A percentile compares a stretch with the other conserved stretches of the same genome.
phyloP scores from a whole-genome alignment of 92 coral and sea anemone species.

The Epizoanthus scotinus region DNA sequence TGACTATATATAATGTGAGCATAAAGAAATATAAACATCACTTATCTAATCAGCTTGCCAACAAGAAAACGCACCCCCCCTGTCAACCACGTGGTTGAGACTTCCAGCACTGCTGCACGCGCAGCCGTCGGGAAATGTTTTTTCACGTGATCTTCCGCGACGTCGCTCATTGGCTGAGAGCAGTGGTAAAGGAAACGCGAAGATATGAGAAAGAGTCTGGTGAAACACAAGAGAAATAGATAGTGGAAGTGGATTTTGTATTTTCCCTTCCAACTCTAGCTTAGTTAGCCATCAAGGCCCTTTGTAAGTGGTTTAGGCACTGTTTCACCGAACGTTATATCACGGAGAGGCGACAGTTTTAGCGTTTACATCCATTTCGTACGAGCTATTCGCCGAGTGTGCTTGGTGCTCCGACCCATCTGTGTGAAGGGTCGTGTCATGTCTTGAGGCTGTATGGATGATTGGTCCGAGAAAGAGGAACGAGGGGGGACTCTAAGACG shows the following conservation, averaged over 20 bases:
- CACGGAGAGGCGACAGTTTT: slow-evolving; percentile 18
- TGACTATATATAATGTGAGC: too few relatives aligned
- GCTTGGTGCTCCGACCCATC: slow-evolving; percentile 60
- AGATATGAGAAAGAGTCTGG: slow-evolving; percentile 33
- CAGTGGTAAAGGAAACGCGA: slow-evolving; percentile 30
- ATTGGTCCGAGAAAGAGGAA: slow-evolving; percentile 97
- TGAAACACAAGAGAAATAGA: slow-evolving; percentile 34
- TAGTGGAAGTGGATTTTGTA: slow-evolving; percentile 14
- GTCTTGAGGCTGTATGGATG: slow-evolving; percentile 98
- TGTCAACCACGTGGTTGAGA: slow-evolving; percentile 16
- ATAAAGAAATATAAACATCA: too few relatives aligned
- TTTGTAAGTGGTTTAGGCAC: slow-evolving; percentile 12
- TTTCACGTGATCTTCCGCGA: slow-evolving; percentile 11
- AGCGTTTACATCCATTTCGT: neutral
- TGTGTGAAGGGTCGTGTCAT: slow-evolving; percentile 86
- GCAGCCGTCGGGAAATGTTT: slow-evolving; percentile 41
- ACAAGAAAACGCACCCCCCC: neutral
- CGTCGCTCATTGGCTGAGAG: slow-evolving; percentile 16
- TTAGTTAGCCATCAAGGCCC: slow-evolving; percentile 32
- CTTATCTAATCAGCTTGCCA: too few relatives aligned
- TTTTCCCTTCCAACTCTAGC: neutral
- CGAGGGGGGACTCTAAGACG: slow-evolving; percentile 96
- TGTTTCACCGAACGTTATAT: slow-evolving; percentile 4
- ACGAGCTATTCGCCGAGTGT: slow-evolving; percentile 38
- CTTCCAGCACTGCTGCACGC: slow-evolving; percentile 15